A percentile compares a stretch with the other conserved stretches of the same genome.
These are phyloP conservation scores for Etheostoma perlongum DNA, from an alignment of 2,797 vertebrate species.

Conservation along the genomic window DNA sequence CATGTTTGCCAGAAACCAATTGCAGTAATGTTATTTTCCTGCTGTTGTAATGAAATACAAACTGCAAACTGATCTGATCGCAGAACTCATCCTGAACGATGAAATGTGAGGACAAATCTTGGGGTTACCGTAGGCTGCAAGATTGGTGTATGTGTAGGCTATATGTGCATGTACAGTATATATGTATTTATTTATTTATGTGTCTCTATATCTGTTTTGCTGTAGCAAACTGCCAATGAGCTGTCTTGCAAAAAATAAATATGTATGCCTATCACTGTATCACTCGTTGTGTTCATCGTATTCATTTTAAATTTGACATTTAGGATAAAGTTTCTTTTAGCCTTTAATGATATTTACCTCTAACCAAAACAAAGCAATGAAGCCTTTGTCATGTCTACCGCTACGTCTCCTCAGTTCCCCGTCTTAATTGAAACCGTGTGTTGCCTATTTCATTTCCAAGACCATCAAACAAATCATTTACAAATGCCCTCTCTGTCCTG, in stretches of 20 bases:
- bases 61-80: constrained; percentile 37
- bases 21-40: constrained; percentile 37
- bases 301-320: constrained; percentile 60
- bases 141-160: neutral
- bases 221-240: neutral
- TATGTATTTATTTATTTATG: neutral
- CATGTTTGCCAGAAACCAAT: constrained; percentile 40
- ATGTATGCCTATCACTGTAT: neutral
- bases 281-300: neutral
- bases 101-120: constrained; percentile 1
- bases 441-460: constrained; percentile 52
- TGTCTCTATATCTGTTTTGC: neutral
- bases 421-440: constrained; percentile 54
- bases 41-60: constrained; percentile 43
- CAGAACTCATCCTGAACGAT: neutral
- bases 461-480: constrained; percentile 64
- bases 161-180: neutral
- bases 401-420: constrained; percentile 50
- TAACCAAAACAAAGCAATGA: constrained; percentile 48
- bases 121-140: neutral
- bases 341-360: constrained; percentile 45
- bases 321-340: constrained; percentile 33
- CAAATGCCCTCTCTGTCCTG: constrained; percentile 42
- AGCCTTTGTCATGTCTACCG: constrained; percentile 39
- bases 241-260: neutral